Evolutionary conservation across 2,797 vertebrate genomes (phyloP).

Genomic region (Fratercula arctica): DNA sequence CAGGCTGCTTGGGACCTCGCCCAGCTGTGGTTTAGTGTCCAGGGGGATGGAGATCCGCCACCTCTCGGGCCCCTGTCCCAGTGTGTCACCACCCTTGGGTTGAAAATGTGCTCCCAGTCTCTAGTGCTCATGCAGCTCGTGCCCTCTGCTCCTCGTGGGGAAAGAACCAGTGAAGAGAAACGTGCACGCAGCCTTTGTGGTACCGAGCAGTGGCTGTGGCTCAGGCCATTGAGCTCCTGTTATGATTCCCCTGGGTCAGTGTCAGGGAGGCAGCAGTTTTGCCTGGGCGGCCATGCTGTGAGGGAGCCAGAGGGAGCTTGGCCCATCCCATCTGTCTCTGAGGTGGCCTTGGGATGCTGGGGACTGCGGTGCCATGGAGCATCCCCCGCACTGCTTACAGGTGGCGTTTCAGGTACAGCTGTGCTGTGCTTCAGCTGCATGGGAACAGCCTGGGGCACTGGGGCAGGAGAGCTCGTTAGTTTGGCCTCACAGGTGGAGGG

Average conservation of each 20-base stretch:
- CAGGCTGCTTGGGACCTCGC: not conserved
- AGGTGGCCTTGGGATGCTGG: not conserved
- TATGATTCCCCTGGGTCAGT: fast-evolving
- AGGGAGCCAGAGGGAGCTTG: not conserved
- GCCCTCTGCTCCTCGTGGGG: not conserved
- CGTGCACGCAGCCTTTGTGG: not conserved
- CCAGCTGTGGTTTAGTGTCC: not conserved
- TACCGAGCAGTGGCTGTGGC: fast-evolving
- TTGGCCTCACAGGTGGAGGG: not conserved
- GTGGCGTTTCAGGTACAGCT: not conserved
- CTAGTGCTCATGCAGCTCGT: not conserved
- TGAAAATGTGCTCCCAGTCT: not conserved
- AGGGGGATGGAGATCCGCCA: not conserved
- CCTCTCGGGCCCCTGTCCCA: not conserved
- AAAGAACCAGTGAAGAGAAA: not conserved
- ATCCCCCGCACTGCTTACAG: fast-evolving
- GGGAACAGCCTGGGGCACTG: not conserved
- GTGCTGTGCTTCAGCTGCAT: not conserved
- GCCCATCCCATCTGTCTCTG: not conserved
- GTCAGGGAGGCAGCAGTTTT: not conserved
- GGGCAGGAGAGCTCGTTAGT: not conserved
- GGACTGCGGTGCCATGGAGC: not conserved
- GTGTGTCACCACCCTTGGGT: not conserved
- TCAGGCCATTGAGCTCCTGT: not conserved
- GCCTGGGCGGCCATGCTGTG: not conserved